A percentile compares a stretch with the other conserved stretches of the same genome.
phyloP scores from a whole-genome alignment of 2,888 invertebrate genomes.

The Blastobasis adustella region DNA sequence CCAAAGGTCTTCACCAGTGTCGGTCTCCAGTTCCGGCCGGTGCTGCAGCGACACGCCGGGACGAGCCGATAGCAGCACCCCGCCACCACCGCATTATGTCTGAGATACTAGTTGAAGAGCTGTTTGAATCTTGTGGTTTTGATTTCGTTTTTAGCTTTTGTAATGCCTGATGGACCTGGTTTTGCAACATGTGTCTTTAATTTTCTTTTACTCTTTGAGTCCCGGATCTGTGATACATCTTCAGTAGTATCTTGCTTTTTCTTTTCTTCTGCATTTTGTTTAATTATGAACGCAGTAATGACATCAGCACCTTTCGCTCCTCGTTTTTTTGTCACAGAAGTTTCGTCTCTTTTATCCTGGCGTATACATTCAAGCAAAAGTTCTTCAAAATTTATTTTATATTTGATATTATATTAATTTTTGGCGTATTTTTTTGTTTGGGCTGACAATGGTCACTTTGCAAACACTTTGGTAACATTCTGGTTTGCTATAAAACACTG shows the following conservation, averaged over 20 bases:
- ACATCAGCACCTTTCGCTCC: conserved; percentile 4
- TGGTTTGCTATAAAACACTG: not conserved
- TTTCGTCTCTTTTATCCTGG: conserved; percentile 6
- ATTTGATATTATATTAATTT: conserved; percentile 6
- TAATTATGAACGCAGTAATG: conserved; percentile 1
- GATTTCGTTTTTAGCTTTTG: not conserved
- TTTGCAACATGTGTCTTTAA: not conserved
- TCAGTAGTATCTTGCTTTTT: not conserved
- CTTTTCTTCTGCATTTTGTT: not conserved
- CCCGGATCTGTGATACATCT: not conserved
- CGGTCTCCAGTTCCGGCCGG: too few relatives aligned
- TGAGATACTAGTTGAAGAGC: conserved; percentile 2
- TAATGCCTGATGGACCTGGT: conserved; percentile 1
- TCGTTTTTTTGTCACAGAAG: not conserved
- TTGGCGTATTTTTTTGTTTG: not conserved
- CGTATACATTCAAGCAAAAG: conserved; percentile 6
- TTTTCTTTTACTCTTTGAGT: not conserved
- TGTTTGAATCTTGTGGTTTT: conserved; percentile 1
- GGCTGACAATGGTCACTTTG: not conserved
- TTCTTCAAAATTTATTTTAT: conserved; percentile 5
- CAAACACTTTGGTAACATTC: conserved; percentile 3
- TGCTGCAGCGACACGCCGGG: too few relatives aligned
- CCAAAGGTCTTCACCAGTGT: too few relatives aligned
- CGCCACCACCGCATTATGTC: too few relatives aligned
- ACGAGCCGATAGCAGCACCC: too few relatives aligned